phyloP scores from a whole-genome alignment of 2,888 invertebrate species.

The Tanypteryx hageni region DNA sequence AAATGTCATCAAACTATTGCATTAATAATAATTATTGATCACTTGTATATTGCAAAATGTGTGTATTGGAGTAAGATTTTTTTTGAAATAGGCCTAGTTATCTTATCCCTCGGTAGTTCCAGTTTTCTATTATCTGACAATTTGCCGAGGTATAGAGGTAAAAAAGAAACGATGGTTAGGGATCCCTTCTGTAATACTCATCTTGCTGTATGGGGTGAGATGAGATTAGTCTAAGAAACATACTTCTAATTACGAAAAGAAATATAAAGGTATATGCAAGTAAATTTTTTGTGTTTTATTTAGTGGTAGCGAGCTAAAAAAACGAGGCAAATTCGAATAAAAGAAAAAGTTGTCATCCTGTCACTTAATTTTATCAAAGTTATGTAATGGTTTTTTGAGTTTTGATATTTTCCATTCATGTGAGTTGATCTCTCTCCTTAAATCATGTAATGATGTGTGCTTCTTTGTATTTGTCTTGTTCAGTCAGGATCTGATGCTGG shows the following conservation, averaged over 20 bases:
- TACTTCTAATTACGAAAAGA: constrained; percentile 1
- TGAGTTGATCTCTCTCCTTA: neutral
- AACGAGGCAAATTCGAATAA: neutral
- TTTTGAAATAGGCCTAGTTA: constrained; percentile 32
- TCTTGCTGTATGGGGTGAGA: constrained; percentile 14
- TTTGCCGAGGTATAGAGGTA: constrained; percentile 32
- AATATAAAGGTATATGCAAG: neutral
- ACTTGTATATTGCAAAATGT: constrained; percentile 25
- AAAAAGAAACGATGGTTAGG: constrained; percentile 3
- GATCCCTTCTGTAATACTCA: constrained; percentile 24
- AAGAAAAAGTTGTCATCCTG: neutral
- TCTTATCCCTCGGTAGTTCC: constrained; percentile 23
- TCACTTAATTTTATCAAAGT: neutral
- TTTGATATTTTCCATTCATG: neutral
- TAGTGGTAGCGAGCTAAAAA: neutral
- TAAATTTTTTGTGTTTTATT: neutral
- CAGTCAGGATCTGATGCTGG: neutral
- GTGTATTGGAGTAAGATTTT: constrained; percentile 19
- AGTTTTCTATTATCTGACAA: constrained; percentile 5
- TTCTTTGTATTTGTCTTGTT: neutral
- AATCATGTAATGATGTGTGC: neutral
- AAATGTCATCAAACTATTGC: neutral
- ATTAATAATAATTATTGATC: constrained; percentile 24
- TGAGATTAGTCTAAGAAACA: constrained; percentile 21
- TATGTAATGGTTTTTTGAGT: neutral